Percentiles rank a stretch among this genome's conserved stretches.
These are phyloP conservation scores for Pseudois nayaur DNA, from an alignment of 2,113 vertebrate genomes.

Conservation along the genomic window DNA sequence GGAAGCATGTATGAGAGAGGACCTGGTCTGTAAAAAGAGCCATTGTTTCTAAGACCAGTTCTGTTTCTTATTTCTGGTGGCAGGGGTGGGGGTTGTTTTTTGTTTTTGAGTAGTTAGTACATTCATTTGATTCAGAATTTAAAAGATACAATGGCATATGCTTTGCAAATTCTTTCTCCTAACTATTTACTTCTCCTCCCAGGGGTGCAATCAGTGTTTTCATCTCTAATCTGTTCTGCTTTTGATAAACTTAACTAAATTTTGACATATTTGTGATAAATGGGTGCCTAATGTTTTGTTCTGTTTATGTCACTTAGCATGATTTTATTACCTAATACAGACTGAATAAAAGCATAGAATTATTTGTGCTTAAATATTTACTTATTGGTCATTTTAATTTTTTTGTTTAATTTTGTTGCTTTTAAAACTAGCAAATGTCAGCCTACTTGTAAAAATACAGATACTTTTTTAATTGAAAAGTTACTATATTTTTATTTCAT, in stretches of 20 bases:
- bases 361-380: background rate
- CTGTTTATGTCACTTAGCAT: background rate
- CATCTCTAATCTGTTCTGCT: background rate
- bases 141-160: background rate
- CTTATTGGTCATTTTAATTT: background rate
- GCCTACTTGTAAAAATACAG: background rate
- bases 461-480: background rate
- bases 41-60: background rate
- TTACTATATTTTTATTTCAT: slow-evolving; percentile 19
- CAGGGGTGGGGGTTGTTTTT: background rate
- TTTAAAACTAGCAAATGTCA: background rate
- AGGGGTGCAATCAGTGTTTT: background rate
- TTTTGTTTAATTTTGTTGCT: slow-evolving; percentile 32
- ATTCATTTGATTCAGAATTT: background rate
- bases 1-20: background rate
- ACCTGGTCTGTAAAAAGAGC: background rate
- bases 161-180: background rate
- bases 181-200: background rate
- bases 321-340: background rate
- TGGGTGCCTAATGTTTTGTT: slow-evolving; percentile 10
- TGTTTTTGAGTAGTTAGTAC: background rate
- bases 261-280: background rate
- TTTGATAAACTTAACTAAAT: slow-evolving; percentile 26
- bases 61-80: background rate
- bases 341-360: background rate